Evolutionary conservation across 2,113 vertebrate genomes (phyloP).

Genomic region (Danio rerio): DNA sequence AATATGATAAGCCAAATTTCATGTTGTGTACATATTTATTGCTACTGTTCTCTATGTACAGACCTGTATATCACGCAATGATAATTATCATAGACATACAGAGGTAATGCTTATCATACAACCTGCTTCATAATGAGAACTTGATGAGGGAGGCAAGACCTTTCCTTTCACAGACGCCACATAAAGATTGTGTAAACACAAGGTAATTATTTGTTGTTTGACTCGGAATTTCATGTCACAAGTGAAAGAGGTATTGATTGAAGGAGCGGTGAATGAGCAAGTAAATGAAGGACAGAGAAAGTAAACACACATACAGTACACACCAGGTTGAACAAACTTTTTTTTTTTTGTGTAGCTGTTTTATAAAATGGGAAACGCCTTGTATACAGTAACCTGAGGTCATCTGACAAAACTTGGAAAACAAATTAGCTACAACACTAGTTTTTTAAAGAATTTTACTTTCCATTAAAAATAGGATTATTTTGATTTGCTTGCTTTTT

Average conservation of each 20-base stretch:
- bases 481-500: background rate
- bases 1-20: background rate
- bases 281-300: background rate
- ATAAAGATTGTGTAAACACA: too few species aligned
- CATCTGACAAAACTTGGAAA: background rate
- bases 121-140: background rate
- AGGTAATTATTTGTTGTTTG: background rate
- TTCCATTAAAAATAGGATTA: background rate
- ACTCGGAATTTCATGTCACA: background rate
- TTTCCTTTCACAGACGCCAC: background rate
- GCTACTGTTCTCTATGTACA: background rate
- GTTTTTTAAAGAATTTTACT: background rate
- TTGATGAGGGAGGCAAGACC: background rate
- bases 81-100: background rate
- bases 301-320: constrained; percentile 16
- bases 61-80: background rate
- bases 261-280: background rate
- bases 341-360: background rate
- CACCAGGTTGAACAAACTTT: background rate
- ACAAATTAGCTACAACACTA: background rate
- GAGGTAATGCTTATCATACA: background rate
- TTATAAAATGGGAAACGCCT: background rate
- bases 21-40: background rate
- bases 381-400: constrained; percentile 9
- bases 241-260: background rate